Conservation (phyloP, 2,797 vertebrate species). For the Echeneis naucrates region DNA sequence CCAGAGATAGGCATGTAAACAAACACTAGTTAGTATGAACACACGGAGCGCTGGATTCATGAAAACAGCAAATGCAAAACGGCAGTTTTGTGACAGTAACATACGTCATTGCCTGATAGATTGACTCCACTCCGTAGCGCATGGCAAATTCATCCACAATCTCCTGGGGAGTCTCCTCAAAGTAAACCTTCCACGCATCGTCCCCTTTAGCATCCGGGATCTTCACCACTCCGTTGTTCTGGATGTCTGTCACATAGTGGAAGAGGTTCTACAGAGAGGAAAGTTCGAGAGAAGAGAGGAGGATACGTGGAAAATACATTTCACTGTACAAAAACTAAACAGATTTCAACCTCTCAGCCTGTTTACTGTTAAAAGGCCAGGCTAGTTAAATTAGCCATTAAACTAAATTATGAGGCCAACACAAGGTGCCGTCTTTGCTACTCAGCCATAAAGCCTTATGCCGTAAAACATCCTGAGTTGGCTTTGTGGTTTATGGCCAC, state of each 20-base stretch:
- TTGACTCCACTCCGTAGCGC: slow-evolving; percentile 98
- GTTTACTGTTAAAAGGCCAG: slow-evolving; percentile 23
- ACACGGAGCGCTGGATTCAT: background rate
- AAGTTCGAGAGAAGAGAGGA: background rate
- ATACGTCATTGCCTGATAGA: slow-evolving; percentile 99
- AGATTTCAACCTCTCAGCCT: slow-evolving; percentile 18
- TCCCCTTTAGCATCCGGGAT: slow-evolving; percentile 98
- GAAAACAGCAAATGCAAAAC: background rate
- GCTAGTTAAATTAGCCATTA: slow-evolving; percentile 43
- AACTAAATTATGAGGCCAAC: slow-evolving; percentile 47
- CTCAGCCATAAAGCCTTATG: slow-evolving; percentile 37
- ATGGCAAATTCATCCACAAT: slow-evolving; percentile 99
- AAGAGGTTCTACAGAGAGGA: slow-evolving; percentile 90
- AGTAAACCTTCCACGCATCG: slow-evolving; percentile 99
- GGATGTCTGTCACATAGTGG: slow-evolving; percentile 97
- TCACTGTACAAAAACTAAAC: slow-evolving; percentile 21
- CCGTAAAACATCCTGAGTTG: slow-evolving; percentile 51
- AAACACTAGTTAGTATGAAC: background rate
- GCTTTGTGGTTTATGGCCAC: slow-evolving; percentile 59
- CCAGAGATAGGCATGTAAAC: slow-evolving; percentile 15
- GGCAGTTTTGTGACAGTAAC: slow-evolving; percentile 40
- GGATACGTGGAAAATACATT: background rate
- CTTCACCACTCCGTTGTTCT: slow-evolving; percentile 96
- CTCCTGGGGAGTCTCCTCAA: slow-evolving; percentile 98
- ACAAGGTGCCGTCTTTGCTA: slow-evolving; percentile 29